These are phyloP conservation scores for Nanger granti DNA, from an alignment of 2,113 vertebrate genomes.

Conservation along the genomic window DNA sequence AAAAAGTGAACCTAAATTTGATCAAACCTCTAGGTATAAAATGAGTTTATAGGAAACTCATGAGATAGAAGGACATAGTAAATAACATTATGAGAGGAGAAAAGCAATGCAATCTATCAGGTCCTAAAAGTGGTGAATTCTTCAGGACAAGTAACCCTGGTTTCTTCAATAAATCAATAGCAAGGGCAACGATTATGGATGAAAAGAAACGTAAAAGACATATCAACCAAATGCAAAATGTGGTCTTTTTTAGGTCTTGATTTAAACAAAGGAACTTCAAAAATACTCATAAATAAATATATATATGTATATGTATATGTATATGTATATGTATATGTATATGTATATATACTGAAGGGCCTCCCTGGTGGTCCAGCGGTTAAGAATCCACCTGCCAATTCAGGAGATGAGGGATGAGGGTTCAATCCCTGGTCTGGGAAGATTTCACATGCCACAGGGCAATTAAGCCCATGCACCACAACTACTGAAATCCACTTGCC, in stretches of 20 bases:
- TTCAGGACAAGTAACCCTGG: background rate
- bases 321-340: rapidly evolving
- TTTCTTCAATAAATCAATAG: constrained; percentile 17
- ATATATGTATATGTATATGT: too few species aligned
- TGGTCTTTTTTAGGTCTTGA: background rate
- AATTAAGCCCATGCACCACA: background rate
- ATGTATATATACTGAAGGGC: background rate
- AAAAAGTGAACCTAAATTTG: background rate
- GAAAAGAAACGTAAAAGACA: background rate
- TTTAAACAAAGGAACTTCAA: background rate
- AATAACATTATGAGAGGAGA: background rate
- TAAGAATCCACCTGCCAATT: background rate
- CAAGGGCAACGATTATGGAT: background rate
- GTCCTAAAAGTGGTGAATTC: background rate
- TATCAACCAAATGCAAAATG: background rate
- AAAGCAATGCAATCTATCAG: background rate
- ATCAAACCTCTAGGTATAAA: background rate
- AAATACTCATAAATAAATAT: background rate
- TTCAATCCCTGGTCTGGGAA: background rate
- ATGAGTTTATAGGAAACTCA: background rate
- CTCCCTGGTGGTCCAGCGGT: background rate
- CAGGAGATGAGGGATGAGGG: background rate
- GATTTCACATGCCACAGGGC: background rate
- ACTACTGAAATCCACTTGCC: background rate
- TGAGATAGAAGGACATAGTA: background rate